phyloP scores from a whole-genome alignment of 2,888 invertebrate genomes.

The Junonia oenone region DNA sequence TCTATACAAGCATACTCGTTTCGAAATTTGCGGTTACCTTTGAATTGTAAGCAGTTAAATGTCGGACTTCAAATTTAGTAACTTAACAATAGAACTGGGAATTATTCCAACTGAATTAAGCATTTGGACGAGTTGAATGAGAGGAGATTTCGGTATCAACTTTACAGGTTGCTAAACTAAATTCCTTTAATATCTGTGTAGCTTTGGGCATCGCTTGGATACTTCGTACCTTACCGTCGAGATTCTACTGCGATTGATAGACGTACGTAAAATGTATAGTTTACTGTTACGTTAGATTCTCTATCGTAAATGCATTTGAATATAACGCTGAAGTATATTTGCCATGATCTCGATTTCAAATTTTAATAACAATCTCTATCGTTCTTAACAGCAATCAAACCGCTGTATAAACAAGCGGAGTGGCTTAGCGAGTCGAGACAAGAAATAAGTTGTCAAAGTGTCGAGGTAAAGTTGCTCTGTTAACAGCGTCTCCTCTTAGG shows the following conservation, averaged over 20 bases:
- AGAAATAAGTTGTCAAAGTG: constrained; percentile 79
- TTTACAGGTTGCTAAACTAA: constrained; percentile 64
- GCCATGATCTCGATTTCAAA: neutral
- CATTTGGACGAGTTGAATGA: constrained; percentile 66
- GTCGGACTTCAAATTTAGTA: constrained; percentile 72
- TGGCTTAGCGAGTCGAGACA: constrained; percentile 68
- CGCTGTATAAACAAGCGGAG: constrained; percentile 60
- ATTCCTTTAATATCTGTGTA: constrained; percentile 57
- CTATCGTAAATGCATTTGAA: neutral
- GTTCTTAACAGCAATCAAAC: constrained; percentile 50
- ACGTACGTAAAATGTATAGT: neutral
- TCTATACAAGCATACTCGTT: constrained; percentile 70
- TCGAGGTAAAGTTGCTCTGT: constrained; percentile 70
- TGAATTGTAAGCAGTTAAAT: constrained; percentile 78
- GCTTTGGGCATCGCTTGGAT: constrained; percentile 52
- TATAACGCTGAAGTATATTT: neutral
- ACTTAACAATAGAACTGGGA: constrained; percentile 74
- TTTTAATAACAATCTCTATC: constrained; percentile 26
- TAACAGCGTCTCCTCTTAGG: constrained; percentile 70
- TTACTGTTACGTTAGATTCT: neutral
- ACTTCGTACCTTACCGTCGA: constrained; percentile 39
- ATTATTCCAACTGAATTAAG: constrained; percentile 75
- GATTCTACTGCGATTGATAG: constrained; percentile 9
- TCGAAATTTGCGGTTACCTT: constrained; percentile 76
- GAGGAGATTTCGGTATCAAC: constrained; percentile 64